Evolutionary conservation across 2,113 vertebrate species (phyloP).

Genomic region (Passer montanus): DNA sequence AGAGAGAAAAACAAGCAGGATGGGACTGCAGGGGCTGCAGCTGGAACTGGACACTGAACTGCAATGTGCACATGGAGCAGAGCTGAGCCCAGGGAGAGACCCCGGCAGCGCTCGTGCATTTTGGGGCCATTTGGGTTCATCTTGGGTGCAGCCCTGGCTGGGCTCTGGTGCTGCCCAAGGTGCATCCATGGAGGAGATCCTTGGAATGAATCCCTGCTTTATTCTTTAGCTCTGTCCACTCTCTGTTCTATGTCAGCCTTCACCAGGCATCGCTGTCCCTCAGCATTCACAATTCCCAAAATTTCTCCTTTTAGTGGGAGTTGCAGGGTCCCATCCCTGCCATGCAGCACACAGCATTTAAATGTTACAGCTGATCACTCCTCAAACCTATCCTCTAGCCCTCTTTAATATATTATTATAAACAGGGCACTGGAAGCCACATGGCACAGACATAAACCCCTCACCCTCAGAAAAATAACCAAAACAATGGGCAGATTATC

Average conservation of each 20-base stretch:
- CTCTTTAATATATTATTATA: neutral
- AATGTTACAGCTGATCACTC: neutral
- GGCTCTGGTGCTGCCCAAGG: neutral
- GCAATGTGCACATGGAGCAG: neutral
- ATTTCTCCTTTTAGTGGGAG: neutral
- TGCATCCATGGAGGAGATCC: neutral
- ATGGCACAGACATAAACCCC: rapidly evolving
- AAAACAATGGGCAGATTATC: neutral
- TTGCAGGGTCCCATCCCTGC: neutral
- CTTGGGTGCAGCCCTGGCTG: neutral
- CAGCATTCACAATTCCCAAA: neutral
- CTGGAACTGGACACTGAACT: neutral
- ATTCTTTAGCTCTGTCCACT: neutral
- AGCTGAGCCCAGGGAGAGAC: neutral
- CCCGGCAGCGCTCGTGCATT: neutral
- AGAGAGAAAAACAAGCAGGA: neutral
- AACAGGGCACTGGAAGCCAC: neutral
- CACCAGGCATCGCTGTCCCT: neutral
- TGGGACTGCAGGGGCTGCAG: neutral
- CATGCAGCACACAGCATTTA: neutral
- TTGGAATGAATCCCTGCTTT: neutral
- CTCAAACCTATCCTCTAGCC: neutral
- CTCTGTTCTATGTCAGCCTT: neutral
- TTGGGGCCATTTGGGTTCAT: neutral
- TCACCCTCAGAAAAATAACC: neutral